Percentiles rank a stretch among this genome's conserved stretches.
Conservation (phyloP, 1,140 invertebrate genomes). For the Oncopodura yosiiana region DNA sequence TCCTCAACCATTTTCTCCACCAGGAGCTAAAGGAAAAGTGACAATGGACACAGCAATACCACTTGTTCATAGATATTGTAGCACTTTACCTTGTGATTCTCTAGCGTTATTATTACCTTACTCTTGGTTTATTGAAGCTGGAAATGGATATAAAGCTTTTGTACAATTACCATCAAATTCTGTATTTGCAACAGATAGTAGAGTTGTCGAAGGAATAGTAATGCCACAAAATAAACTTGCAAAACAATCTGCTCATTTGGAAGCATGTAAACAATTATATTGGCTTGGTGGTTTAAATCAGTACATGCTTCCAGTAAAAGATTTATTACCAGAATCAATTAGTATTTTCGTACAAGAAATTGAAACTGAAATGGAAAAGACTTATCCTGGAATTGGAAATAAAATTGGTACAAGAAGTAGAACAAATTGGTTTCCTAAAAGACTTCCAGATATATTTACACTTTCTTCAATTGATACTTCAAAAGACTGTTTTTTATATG, state of each 20-base stretch:
- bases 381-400: no score
- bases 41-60: no score
- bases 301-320: neutral
- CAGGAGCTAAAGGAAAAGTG: no score
- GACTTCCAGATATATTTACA: neutral
- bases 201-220: no score
- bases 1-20: no score
- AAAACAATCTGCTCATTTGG: slow-evolving; percentile 68
- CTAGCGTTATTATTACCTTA: slow-evolving; percentile 36
- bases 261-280: slow-evolving; percentile 38
- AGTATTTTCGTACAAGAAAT: no score
- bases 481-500: neutral
- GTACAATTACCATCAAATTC: slow-evolving; percentile 64
- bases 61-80: slow-evolving; percentile 33
- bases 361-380: neutral
- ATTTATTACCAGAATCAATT: no score
- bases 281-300: slow-evolving; percentile 1
- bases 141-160: slow-evolving; percentile 37
- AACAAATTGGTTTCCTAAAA: neutral
- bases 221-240: no score
- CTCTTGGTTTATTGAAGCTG: slow-evolving; percentile 27
- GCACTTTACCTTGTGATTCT: neutral
- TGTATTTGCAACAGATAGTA: no score
- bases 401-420: neutral
- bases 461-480: neutral